Base-by-base conservation (phyloP, 30 jellyfish, hydroid and myxozoan genomes). In the Hydra vulgaris region DNA sequence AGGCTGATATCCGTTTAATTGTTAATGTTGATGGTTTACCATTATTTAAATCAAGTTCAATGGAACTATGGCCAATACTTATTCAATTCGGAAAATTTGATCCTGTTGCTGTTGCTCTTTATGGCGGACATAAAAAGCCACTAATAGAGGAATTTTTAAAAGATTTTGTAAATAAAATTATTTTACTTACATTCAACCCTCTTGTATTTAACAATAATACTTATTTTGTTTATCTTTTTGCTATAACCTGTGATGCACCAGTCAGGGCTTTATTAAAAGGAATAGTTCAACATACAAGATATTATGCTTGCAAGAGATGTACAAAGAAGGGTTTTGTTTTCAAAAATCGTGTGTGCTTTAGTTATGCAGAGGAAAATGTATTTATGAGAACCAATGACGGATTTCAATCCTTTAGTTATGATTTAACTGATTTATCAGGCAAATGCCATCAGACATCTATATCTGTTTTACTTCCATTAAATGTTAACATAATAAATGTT, bases 101-200 rank as follows among this genome's bases (percentile, higher is more conserved):
- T 21, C 76, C 76, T 69, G 27, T 69, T 24, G 76, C 76, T 19
- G 76, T 69, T 19, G 76, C 76, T 19, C 27, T 69, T 69, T 69
- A 69, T 69, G 25, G 76, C 27, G 76, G 76, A 69, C 25, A 69
- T 19, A 19, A 21, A 23, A 69, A 69, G 76, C 76, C 76, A 69
- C 76, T 15, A 19, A 19, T 69, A 69, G 27, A 69, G 26, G 76
- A 69, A 23, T 69, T 69, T 69, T 21, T 69, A 8, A 21, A 23
- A 19, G 76, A 69, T 69, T 69, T 69, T 24, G 76, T 69, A 19
- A 19, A 19, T 21, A 15, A 69, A 69, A 23, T 69, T 24, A 69
- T 19, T 69, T 24, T 19, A 19, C 27, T 69, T 21, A 23, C 27
- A 21, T 21, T 15, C 25, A 69, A 69, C 76, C 26, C 26, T 69